Conservation (phyloP, 2,113 vertebrate genomes). For the Scortum barcoo region DNA sequence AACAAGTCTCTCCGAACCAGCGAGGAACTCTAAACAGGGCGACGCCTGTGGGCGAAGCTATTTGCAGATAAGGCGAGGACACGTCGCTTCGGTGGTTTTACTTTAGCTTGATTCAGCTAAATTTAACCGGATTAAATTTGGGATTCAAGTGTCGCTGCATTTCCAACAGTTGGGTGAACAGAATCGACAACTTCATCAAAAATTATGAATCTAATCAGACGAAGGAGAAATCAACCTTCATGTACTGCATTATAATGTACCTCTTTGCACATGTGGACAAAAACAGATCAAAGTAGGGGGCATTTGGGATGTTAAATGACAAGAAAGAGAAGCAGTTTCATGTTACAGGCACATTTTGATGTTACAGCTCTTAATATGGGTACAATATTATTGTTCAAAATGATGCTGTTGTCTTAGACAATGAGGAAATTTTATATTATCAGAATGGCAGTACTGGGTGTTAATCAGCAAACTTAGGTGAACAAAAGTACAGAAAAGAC, state of each 20-base stretch:
- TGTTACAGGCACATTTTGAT: not conserved
- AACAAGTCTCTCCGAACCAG: slow-evolving; percentile 51
- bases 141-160: not conserved
- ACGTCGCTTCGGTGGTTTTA: not conserved
- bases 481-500: not conserved
- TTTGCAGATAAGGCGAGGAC: slow-evolving; percentile 53
- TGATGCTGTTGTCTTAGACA: no score
- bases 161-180: not conserved
- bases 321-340: not conserved
- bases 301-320: not conserved
- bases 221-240: not conserved
- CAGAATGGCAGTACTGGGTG: no score
- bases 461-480: not conserved
- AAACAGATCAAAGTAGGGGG: not conserved
- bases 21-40: slow-evolving; percentile 36
- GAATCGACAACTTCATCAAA: not conserved
- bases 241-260: not conserved
- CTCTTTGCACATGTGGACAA: not conserved
- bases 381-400: no score
- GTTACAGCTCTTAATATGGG: no score
- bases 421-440: no score
- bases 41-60: slow-evolving; percentile 23
- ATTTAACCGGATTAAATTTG: not conserved
- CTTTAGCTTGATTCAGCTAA: not conserved
- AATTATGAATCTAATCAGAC: not conserved